Base-by-base conservation (phyloP, 2,888 invertebrate species). In the Coecobrya sp. region DNA sequence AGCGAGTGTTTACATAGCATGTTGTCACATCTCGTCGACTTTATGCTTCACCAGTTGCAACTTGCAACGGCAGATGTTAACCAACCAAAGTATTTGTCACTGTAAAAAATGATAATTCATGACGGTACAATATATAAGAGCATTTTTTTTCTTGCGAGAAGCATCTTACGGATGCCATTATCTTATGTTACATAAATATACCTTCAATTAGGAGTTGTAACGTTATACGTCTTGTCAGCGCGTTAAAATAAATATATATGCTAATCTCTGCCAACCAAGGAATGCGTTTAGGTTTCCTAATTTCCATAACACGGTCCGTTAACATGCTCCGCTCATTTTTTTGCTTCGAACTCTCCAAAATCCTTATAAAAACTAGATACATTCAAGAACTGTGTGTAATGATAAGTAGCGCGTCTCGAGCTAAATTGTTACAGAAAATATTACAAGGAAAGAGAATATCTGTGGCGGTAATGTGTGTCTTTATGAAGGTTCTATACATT, bases 1-100 rank as follows among this genome's bases (percentile, higher is more conserved):
- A 16, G 16, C 25, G 52, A 59, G 25, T 81, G 81, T 81, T 55
- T 59, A 81, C 81, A 81, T 81, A 59, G 59, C 36, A 19, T 30
- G 81, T 81, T 81, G 85, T 65, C 85, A 85, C 85, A 65, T 65
- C 45, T 85, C 62, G 45, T 45, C 65, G 22, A 52, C 49, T 86
- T 86, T 81, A 55, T 89, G 82, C 89, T 79, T 62, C 82, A 89
- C 68, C 89, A 89, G 70, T 89, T 89, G 89, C 89, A 76, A 82
- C 68, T 81, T 81, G 59, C 55, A 81, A 36, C 36, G 59, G 81
- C 81, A 81, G 81, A 81, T 81, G 81, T 81, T 81, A 81, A 59
- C 81, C 81, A 59, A 81, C 81, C 81, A 81, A 59, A 81, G 81
- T 81, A 59, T 81, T 81, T 81, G 81, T 81, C 81, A 81, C 81